These are phyloP conservation scores for Tretioscincus oriximinensis DNA, from an alignment of 2,113 vertebrate species.

Conservation along the genomic window DNA sequence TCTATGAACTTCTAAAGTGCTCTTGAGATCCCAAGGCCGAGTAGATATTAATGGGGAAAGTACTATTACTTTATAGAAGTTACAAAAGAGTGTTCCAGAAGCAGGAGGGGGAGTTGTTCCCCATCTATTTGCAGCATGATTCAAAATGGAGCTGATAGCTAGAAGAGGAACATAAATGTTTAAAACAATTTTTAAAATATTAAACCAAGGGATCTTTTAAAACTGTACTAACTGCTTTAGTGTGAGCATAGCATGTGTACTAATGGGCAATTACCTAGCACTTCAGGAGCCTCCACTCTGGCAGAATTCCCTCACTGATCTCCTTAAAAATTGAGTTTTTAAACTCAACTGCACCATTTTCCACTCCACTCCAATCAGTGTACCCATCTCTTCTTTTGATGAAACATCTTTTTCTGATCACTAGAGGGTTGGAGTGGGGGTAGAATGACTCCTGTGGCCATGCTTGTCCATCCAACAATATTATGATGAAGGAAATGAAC, in stretches of 20 bases:
- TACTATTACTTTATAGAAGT: background rate
- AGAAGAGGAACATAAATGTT: conserved; percentile 33
- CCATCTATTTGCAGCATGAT: background rate
- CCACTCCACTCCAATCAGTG: background rate
- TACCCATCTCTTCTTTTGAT: background rate
- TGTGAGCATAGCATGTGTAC: conserved; percentile 2
- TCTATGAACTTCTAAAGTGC: background rate
- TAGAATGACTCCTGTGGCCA: background rate
- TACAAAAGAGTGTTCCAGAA: background rate
- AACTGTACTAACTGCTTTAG: background rate
- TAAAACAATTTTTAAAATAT: conserved; percentile 44
- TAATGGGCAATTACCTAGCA: conserved; percentile 17
- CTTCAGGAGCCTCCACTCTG: background rate
- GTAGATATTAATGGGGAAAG: background rate
- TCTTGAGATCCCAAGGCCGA: conserved; percentile 13
- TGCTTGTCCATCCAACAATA: background rate
- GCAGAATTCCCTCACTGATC: conserved; percentile 14
- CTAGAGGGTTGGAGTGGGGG: background rate
- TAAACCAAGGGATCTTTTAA: conserved; percentile 24
- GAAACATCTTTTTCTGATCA: background rate
- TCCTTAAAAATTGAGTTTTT: background rate
- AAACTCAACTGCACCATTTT: background rate
- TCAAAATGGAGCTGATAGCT: conserved; percentile 4
- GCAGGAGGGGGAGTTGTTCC: background rate
- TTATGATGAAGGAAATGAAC: background rate